phyloP scores from a whole-genome alignment of 1,140 invertebrate species.

The Camponotus vicinus region DNA sequence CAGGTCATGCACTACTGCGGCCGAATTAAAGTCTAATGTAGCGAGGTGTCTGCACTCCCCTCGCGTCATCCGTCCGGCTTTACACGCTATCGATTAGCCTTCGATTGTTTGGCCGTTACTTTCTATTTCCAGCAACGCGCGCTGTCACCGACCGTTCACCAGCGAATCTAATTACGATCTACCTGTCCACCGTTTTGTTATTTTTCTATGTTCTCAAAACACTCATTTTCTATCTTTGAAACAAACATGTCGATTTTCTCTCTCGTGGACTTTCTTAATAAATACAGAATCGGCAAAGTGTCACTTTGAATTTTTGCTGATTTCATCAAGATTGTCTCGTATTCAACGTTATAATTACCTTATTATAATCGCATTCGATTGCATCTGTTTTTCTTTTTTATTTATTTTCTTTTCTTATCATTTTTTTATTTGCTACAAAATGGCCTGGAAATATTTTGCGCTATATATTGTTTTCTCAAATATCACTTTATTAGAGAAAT shows the following conservation, averaged over 20 bases:
- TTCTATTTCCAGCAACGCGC: slow-evolving; percentile 78
- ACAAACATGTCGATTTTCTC: slow-evolving; percentile 27
- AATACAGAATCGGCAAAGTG: slow-evolving; percentile 1
- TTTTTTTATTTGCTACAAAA: background rate
- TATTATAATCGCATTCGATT: background rate
- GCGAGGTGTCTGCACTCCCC: slow-evolving; percentile 63
- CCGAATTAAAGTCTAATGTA: slow-evolving; percentile 71
- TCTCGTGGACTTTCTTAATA: slow-evolving; percentile 12
- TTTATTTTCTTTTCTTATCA: background rate
- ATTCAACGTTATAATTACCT: background rate
- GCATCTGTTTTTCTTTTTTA: background rate
- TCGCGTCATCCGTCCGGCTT: slow-evolving; percentile 41
- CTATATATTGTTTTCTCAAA: background rate
- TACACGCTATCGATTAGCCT: slow-evolving; percentile 79
- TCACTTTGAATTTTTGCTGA: background rate
- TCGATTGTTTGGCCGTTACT: slow-evolving; percentile 79
- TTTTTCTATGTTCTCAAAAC: background rate
- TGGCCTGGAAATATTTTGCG: background rate
- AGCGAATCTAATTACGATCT: slow-evolving; percentile 73
- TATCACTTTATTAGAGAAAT: background rate
- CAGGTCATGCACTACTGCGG: slow-evolving; percentile 72
- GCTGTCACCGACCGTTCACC: slow-evolving; percentile 73
- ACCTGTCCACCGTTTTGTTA: background rate
- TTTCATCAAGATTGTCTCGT: background rate
- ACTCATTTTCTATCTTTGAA: slow-evolving; percentile 23